phyloP scores from a whole-genome alignment of 2,888 invertebrate genomes.

The Drosophila histrio region DNA sequence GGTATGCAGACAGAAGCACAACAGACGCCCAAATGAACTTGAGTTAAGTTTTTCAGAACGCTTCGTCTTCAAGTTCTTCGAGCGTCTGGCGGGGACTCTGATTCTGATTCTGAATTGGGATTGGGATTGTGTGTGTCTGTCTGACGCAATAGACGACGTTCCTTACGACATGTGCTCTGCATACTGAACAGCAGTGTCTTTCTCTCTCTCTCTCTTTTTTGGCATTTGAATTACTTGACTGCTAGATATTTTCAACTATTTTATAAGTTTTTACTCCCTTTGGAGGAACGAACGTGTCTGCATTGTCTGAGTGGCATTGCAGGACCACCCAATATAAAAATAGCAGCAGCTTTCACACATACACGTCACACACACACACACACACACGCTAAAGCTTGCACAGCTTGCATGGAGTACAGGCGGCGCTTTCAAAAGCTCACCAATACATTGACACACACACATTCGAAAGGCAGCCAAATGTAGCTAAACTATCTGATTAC shows the following conservation, averaged over 20 bases:
- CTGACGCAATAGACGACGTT: conserved; percentile 55
- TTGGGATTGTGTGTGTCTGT: conserved; percentile 10
- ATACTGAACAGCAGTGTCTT: conserved; percentile 45
- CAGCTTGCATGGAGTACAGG: background rate
- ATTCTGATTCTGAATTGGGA: conserved; percentile 2
- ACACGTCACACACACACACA: background rate
- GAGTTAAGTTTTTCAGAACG: conserved; percentile 51
- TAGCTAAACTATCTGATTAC: background rate
- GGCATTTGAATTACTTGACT: conserved; percentile 19
- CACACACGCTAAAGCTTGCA: background rate
- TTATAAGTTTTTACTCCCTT: conserved; percentile 12
- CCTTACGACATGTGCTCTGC: conserved; percentile 54
- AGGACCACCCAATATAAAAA: conserved; percentile 16
- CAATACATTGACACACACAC: conserved; percentile 5
- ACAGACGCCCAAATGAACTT: conserved; percentile 63
- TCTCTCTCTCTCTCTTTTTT: conserved; percentile 1
- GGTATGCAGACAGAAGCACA: conserved; percentile 78
- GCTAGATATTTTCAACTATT: conserved; percentile 23
- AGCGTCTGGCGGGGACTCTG: conserved; percentile 6
- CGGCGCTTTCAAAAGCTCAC: conserved; percentile 29
- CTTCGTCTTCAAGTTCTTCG: conserved; percentile 11
- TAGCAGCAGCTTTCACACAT: background rate
- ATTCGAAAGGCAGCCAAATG: conserved; percentile 12
- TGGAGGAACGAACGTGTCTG: conserved; percentile 24
- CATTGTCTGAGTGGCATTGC: conserved; percentile 13